These are phyloP conservation scores for Caenorhabditis zanzibari DNA, from an alignment of 2,888 invertebrate genomes.

Conservation along the genomic window DNA sequence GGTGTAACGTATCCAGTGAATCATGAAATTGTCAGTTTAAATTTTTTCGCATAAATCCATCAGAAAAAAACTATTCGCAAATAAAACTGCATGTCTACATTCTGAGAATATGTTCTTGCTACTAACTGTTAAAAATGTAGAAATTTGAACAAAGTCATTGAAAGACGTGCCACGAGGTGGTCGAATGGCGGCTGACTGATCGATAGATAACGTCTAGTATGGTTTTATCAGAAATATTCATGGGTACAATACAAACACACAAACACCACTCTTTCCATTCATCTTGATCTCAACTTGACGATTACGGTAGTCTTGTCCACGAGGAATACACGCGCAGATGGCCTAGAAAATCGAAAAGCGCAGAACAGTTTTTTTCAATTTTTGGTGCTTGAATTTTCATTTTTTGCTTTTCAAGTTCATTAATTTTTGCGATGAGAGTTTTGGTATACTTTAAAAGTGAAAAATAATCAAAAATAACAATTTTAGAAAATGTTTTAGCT, in stretches of 20 bases:
- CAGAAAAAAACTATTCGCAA: neutral
- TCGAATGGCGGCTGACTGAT: conserved; percentile 58
- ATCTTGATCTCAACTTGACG: neutral
- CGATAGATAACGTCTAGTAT: conserved; percentile 56
- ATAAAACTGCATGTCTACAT: neutral
- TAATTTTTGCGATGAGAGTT: no score
- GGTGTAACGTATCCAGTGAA: conserved; percentile 1
- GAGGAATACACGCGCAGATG: conserved; percentile 13
- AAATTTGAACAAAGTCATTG: conserved; percentile 2
- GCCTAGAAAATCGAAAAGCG: neutral
- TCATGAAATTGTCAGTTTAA: neutral
- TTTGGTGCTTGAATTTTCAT: conserved; percentile 3
- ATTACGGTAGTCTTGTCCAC: conserved; percentile 30
- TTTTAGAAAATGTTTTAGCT: neutral
- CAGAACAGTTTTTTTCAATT: conserved; percentile 7
- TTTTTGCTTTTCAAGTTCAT: neutral
- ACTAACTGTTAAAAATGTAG: neutral
- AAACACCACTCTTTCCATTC: neutral
- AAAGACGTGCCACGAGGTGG: conserved; percentile 58
- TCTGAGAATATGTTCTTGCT: neutral
- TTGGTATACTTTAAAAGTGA: no score
- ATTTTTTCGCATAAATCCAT: neutral
- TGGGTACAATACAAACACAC: conserved; percentile 19
- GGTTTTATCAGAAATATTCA: conserved; percentile 36
- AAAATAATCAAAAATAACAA: neutral